A percentile compares a stretch with the other conserved stretches of the same genome.
Conservation (phyloP, 2,888 invertebrate species). For the Andricus quercusramuli region DNA sequence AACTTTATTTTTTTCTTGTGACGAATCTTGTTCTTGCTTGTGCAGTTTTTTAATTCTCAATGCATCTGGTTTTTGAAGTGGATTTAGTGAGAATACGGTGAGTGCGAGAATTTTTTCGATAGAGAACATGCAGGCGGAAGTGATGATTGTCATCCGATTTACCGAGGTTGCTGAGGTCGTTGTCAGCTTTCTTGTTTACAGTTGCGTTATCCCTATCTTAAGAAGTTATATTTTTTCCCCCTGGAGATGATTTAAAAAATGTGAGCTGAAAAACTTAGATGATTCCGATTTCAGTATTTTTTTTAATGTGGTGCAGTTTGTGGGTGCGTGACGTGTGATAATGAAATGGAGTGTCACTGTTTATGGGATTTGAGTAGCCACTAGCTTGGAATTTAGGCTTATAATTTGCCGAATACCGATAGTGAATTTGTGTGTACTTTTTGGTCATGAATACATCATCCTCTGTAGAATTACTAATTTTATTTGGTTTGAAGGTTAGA, state of each 20-base stretch:
- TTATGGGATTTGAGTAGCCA: constrained; percentile 57
- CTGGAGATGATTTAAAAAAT: not conserved
- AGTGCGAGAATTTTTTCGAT: constrained; percentile 43
- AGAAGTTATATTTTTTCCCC: not conserved
- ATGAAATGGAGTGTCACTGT: constrained; percentile 42
- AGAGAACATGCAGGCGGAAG: constrained; percentile 19
- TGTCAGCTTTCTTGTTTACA: constrained; percentile 29
- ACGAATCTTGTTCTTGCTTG: not conserved
- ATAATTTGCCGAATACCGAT: not conserved
- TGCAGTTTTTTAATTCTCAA: not conserved
- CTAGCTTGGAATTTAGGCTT: constrained; percentile 42
- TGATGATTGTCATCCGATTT: constrained; percentile 31
- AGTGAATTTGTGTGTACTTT: not conserved
- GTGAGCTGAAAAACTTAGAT: not conserved
- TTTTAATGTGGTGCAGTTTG: not conserved
- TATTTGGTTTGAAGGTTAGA: not conserved
- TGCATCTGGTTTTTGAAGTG: not conserved
- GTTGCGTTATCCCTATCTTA: not conserved
- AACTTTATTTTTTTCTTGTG: not conserved
- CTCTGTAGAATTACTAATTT: not conserved
- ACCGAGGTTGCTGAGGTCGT: constrained; percentile 10
- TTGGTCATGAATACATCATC: not conserved
- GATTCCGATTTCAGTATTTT: not conserved
- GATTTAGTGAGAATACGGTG: constrained; percentile 1
- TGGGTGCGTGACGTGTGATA: constrained; percentile 41